Evolutionary conservation across 2,113 vertebrate genomes (phyloP), one percentile per base, ranked within the genome.

Genomic region (Lampris megalopsis): DNA sequence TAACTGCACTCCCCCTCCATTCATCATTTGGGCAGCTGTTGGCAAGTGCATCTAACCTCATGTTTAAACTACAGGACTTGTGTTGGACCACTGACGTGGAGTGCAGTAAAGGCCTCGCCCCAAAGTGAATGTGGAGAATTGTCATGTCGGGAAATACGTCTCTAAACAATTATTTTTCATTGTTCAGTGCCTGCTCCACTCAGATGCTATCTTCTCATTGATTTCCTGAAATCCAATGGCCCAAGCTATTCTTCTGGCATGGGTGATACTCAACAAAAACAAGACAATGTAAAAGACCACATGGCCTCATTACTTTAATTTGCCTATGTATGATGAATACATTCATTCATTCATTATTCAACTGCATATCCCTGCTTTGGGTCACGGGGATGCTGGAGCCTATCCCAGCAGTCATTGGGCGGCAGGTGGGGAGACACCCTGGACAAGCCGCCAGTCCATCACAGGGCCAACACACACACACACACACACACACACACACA

Each of bases 1-100:
- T 68, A 77, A 73, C 53, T 84, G 73, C 48, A 71, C 65, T 64
- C 56, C 3, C 13, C 69, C 77, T 69, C 59, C 68, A 80, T 85
- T 86, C 70, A 86, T 88, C 77, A 83, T 49, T 47, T 24, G 40
- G 77, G 80, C 81, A 83, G 83, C 68, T 86, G 67, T 4, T 77
- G 69, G 71, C 80, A 69, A 71, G 56, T 56, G 43, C 63, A 72
- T 36, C 11, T 9, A 5, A 56, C 62, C 52, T 57, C 1, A 52
- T 69, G n/a, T 76, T 80, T 77, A 45, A 54, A 72, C 60, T 72
- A 3, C 69, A 42, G 52, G 57, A 37, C 67, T 52, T 49, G 42
- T 6, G 47, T 6, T 53, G 36, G 4, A 69, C 36, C 40, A 36
- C 11, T 57, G 47, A 13, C 73, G 43, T 1, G 67, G 1, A 63